These are phyloP conservation scores for Drosophila borealis DNA, from an alignment of 2,888 invertebrate species.

Conservation along the genomic window DNA sequence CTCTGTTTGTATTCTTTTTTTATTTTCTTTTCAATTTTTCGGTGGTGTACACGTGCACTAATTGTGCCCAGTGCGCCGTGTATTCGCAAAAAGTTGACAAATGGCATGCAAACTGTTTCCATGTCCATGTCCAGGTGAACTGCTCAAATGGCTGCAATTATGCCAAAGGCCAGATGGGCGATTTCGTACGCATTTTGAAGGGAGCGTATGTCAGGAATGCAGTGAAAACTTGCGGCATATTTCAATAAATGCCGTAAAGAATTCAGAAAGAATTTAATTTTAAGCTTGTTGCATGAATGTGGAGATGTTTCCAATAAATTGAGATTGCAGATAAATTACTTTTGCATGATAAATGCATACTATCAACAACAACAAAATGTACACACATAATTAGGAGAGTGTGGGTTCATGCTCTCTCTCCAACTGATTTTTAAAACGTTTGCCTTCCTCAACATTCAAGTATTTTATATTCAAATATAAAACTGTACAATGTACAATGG, in stretches of 20 bases:
- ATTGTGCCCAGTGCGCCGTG: slow-evolving; percentile 59
- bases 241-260: slow-evolving; percentile 25
- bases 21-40: slow-evolving; percentile 13
- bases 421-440: background rate
- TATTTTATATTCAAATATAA: background rate
- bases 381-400: background rate
- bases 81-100: slow-evolving; percentile 55
- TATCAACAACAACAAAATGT: background rate
- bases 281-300: slow-evolving; percentile 4
- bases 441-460: background rate
- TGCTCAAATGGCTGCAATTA: slow-evolving; percentile 58
- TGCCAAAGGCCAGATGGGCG: slow-evolving; percentile 28
- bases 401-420: background rate
- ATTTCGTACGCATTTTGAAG: slow-evolving; percentile 11
- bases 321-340: background rate
- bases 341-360: background rate
- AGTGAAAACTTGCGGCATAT: slow-evolving; percentile 1
- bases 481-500: slow-evolving; percentile 1
- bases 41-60: slow-evolving; percentile 55
- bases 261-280: slow-evolving; percentile 36
- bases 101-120: slow-evolving; percentile 52
- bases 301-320: background rate
- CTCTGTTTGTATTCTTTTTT: slow-evolving; percentile 23
- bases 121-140: slow-evolving; percentile 45
- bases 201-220: slow-evolving; percentile 19